These are phyloP conservation scores for Lepidurus couesii DNA, from an alignment of 1,140 invertebrate genomes.

Conservation along the genomic window DNA sequence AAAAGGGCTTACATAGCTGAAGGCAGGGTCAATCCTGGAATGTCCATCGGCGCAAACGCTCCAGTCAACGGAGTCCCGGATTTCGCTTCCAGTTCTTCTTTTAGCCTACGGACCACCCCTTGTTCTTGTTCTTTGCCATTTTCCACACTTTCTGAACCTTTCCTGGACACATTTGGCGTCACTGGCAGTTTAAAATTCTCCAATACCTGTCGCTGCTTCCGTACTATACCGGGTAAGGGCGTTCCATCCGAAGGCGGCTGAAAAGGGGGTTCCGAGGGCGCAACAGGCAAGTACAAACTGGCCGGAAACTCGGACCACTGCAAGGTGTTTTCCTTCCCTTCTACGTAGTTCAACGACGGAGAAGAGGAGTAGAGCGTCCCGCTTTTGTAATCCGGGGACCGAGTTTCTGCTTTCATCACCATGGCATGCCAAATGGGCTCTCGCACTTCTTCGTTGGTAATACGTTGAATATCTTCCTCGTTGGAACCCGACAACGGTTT, in stretches of 20 bases:
- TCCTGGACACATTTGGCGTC: conserved; percentile 35
- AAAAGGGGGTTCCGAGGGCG: conserved; percentile 46
- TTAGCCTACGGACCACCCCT: conserved; percentile 68
- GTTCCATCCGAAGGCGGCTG: conserved; percentile 46
- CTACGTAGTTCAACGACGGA: conserved; percentile 16
- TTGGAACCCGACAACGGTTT: conserved; percentile 62
- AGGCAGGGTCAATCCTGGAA: conserved; percentile 40
- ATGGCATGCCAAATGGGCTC: neutral
- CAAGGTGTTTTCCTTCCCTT: neutral
- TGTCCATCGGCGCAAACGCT: conserved; percentile 28
- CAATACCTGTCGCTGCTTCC: conserved; percentile 54
- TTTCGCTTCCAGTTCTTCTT: conserved; percentile 79
- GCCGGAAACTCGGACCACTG: conserved; percentile 6
- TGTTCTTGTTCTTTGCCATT: conserved; percentile 33
- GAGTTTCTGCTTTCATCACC: neutral
- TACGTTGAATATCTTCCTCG: conserved; percentile 62
- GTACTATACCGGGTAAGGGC: conserved; percentile 53
- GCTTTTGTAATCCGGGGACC: neutral
- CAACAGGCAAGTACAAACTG: conserved; percentile 34
- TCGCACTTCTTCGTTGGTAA: conserved; percentile 34
- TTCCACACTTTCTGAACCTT: conserved; percentile 33
- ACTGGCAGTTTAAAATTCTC: conserved; percentile 47
- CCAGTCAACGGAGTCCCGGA: conserved; percentile 45
- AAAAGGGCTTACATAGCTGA: conserved; percentile 33
- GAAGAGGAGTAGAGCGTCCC: conserved; percentile 44